These are phyloP conservation scores for Apotomis betuletana DNA, from an alignment of 2,888 invertebrate genomes.

Conservation along the genomic window DNA sequence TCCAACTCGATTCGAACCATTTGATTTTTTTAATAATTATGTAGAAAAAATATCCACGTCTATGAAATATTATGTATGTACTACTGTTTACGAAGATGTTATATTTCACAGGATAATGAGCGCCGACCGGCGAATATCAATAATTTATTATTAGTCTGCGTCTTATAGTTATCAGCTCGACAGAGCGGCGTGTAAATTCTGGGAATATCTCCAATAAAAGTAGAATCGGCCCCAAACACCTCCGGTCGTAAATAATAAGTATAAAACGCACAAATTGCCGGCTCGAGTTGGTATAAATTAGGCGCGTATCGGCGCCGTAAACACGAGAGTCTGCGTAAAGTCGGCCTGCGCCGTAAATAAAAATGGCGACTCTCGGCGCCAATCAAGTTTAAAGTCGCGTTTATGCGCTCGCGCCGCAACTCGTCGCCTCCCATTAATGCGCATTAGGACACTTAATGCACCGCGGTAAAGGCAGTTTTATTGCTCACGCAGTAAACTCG, in stretches of 20 bases:
- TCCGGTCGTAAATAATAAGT: slow-evolving; percentile 39
- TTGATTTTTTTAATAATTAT: slow-evolving; percentile 10
- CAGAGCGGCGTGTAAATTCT: neutral
- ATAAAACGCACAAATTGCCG: slow-evolving; percentile 35
- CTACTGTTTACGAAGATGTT: slow-evolving; percentile 4
- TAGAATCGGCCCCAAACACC: slow-evolving; percentile 17
- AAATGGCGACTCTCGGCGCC: slow-evolving; percentile 23
- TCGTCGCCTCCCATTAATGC: slow-evolving; percentile 10
- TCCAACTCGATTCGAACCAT: neutral
- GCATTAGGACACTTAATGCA: slow-evolving; percentile 29
- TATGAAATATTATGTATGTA: neutral
- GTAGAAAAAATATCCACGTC: neutral
- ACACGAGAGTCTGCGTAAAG: slow-evolving; percentile 8
- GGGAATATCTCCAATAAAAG: slow-evolving; percentile 28
- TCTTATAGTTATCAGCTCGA: slow-evolving; percentile 2
- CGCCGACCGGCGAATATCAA: slow-evolving; percentile 5
- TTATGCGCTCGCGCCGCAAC: slow-evolving; percentile 19
- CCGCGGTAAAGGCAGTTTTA: slow-evolving; percentile 23
- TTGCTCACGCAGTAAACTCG: slow-evolving; percentile 18
- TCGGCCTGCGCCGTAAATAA: slow-evolving; percentile 7
- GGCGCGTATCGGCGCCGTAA: slow-evolving; percentile 17
- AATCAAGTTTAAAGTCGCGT: slow-evolving; percentile 35
- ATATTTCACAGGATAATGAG: slow-evolving; percentile 21
- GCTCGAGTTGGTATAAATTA: slow-evolving; percentile 32
- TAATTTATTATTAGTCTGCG: slow-evolving; percentile 15